These are phyloP conservation scores for Aptenodytes forsteri DNA, from an alignment of 2,113 vertebrate species.

Conservation along the genomic window DNA sequence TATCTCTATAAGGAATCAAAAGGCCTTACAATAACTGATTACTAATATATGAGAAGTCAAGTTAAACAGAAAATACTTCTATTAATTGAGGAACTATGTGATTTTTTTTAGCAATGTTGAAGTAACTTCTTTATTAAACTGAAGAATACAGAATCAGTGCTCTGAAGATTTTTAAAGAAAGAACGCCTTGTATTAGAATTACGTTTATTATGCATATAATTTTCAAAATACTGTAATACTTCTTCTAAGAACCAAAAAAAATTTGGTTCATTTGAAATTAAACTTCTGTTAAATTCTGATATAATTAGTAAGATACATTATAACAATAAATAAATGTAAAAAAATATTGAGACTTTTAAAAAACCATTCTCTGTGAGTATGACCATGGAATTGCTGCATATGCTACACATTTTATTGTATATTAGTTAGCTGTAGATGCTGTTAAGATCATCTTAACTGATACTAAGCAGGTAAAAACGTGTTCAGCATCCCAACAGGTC, in stretches of 20 bases:
- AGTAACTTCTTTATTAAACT: background rate
- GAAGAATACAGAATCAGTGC: background rate
- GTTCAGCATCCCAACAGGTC: background rate
- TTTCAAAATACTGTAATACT: background rate
- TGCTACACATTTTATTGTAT: background rate
- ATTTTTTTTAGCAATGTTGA: background rate
- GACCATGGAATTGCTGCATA: background rate
- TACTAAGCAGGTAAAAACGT: background rate
- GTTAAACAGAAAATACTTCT: background rate
- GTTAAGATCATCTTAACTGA: background rate
- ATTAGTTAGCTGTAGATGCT: background rate
- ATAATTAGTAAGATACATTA: background rate
- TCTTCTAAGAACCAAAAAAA: background rate
- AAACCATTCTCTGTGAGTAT: background rate
- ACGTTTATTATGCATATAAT: background rate
- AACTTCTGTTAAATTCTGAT: background rate
- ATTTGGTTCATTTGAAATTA: background rate
- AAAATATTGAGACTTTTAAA: background rate
- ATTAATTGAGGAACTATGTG: background rate
- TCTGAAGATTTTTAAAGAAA: background rate
- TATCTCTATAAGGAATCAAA: background rate
- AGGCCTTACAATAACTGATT: background rate
- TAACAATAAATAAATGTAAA: background rate
- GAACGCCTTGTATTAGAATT: rapidly evolving
- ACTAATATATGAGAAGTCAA: background rate